Conservation (phyloP, 1,140 invertebrate genomes). For the Meloidogyne exigua region DNA sequence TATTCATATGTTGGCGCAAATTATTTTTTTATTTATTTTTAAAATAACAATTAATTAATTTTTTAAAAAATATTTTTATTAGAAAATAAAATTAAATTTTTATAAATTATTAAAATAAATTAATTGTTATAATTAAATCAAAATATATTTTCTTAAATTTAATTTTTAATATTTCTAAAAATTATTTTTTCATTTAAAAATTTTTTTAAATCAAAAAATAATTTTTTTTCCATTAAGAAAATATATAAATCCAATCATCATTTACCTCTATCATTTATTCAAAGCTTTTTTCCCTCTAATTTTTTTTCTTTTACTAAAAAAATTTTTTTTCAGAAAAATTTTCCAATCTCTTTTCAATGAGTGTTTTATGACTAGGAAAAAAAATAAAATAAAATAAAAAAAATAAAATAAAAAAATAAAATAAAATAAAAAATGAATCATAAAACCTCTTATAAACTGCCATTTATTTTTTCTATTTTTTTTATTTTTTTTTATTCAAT, state of each 20-base stretch:
- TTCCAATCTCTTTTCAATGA: not conserved
- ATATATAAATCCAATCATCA: not conserved
- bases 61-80: too few relatives aligned
- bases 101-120: too few relatives aligned
- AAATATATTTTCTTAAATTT: slow-evolving; percentile 22
- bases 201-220: not conserved
- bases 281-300: not conserved
- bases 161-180: not conserved
- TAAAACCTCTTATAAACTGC: not conserved
- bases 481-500: too few relatives aligned
- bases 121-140: too few relatives aligned
- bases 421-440: not conserved
- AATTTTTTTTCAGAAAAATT: not conserved
- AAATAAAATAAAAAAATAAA: not conserved
- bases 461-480: not conserved
- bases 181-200: not conserved
- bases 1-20: too few relatives aligned
- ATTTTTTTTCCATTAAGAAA: not conserved
- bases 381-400: not conserved
- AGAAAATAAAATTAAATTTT: too few relatives aligned
- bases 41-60: too few relatives aligned
- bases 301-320: not conserved
- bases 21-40: too few relatives aligned
- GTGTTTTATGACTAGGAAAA: too few relatives aligned
- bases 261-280: not conserved